Evolutionary conservation across 1,140 invertebrate genomes (phyloP), one percentile per base, ranked within the genome.

Genomic region (Diprion similis): DNA sequence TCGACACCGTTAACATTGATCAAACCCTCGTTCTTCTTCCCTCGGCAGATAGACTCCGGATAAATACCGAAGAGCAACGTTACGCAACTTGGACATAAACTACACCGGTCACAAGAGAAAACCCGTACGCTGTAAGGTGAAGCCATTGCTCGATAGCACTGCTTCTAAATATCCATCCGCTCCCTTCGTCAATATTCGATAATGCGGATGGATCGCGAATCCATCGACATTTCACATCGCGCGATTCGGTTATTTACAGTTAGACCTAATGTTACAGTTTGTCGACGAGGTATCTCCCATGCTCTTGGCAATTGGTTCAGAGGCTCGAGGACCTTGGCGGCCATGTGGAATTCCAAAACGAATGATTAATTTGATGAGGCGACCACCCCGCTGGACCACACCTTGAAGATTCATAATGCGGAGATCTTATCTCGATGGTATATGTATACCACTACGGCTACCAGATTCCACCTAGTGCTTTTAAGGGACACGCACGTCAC

Each of bases 381-480:
- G 51, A 59, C 51, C 51, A 59, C 51, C 51, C 11, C 51, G 51
- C 51, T 59, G 51, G 51, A 59, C 51, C 51, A 59, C 51, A 59
- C 51, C 51, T 59, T 17, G n/a, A 59, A 59, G 51, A 59, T 59
- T 59, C 51, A 59, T 59, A 59, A 59, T 15, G 51, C 51, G 51
- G n/a, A 15, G 51, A 59, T 59, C 6, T 59, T 59, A 59, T 59
- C 51, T 59, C 11, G n/a, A 59, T 4, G n/a, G 9, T 59, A 59
- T 17, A 59, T 9, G 9, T 17, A 59, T 59, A 59, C 51, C 51
- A 59, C 11, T 59, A 59, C n/a, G 51, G 51, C 51, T 59, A 59
- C 51, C 51, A 59, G n/a, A 13, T 59, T 59, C 51, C 51, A 59
- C 51, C 51, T 17, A 37, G 24, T 37, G 24, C 24, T 37, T 37